Percentiles rank a stretch among this genome's conserved stretches.
phyloP scores from a whole-genome alignment of 2,797 vertebrate genomes.

The Caiman crocodilus region DNA sequence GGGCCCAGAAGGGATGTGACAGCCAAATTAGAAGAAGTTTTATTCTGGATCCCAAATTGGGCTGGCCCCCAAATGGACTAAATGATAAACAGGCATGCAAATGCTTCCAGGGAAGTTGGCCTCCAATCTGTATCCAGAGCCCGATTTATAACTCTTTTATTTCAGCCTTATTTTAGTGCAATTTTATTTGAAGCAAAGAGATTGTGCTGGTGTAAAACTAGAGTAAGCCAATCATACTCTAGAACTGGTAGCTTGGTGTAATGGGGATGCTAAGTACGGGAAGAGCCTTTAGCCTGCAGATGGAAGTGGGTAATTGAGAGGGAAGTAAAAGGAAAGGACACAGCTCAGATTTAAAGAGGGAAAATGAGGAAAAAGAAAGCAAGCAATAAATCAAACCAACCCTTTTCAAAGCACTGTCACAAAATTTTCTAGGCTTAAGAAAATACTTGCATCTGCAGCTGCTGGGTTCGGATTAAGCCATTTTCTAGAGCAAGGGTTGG shows the following conservation, averaged over 20 bases:
- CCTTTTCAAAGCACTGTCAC: slow-evolving; percentile 46
- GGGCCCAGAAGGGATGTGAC: neutral
- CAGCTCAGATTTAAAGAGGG: slow-evolving; percentile 61
- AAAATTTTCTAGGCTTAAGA: slow-evolving; percentile 41
- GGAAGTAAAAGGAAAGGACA: slow-evolving; percentile 47
- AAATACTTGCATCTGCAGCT: slow-evolving; percentile 23
- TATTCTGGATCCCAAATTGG: neutral
- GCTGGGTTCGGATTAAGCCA: neutral
- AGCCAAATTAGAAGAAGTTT: neutral
- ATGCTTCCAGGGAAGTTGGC: neutral
- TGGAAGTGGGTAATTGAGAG: slow-evolving; percentile 40
- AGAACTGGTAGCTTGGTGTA: slow-evolving; percentile 33
- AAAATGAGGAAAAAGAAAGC: slow-evolving; percentile 33
- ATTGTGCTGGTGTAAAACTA: neutral
- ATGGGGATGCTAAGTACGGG: neutral
- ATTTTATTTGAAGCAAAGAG: neutral
- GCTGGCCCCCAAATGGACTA: neutral
- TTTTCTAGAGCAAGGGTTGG: too few species aligned
- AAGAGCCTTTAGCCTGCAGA: slow-evolving; percentile 33
- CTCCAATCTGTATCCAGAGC: neutral
- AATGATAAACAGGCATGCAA: neutral
- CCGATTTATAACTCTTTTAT: neutral
- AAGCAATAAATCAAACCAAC: slow-evolving; percentile 55
- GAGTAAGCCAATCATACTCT: slow-evolving; percentile 3
- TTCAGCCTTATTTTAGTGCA: neutral